Evolutionary conservation across 2,113 vertebrate genomes (phyloP), one percentile per base, ranked within the genome.

Genomic region (Notiomystis cincta): DNA sequence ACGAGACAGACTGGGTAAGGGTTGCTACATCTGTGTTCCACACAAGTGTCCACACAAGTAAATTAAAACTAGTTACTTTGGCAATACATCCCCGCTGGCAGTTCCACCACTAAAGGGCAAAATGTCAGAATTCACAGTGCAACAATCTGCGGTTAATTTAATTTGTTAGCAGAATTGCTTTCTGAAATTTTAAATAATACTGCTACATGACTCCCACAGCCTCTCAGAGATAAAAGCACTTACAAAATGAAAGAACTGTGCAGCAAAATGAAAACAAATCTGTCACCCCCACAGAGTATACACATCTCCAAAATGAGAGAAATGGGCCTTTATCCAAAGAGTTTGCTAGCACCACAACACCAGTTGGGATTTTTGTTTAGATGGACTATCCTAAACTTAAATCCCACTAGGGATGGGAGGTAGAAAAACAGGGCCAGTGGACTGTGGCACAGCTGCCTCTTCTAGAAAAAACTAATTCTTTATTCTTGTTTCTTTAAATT

Each of bases 111-210:
- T 50, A 84, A 93, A 66, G 54, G 40, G 48, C 42, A 87, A 20
- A 35, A 23, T 67, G 70, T 79, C 65, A 67, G 61, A 75, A 94
- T 75, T 79, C 78, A 75, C 78, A 69, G 47, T 65, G 45, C 40
- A 69, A 28, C 62, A 57, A 57, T 47, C 13, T 81, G 38, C 18
- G 77, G 67, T 58, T 91, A 87, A 76, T 89, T 93, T 92, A 87
- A 78, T 93, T 93, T 77, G n/a, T 82, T 72, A 90, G 48, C 51
- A 76, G 44, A 94, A 87, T 37, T 81, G 23, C 57, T 69, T 69
- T 81, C 44, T 82, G 44, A 84, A 89, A 87, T 89, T 94, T 95
- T 84, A 87, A 87, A 76, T 79, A 87, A 76, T 79, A 23, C 17
- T 50, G 47, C 82, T 82, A 62, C 24, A 48, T 48, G 35, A 37